Evolutionary conservation across 1,140 invertebrate genomes (phyloP).

Genomic region (Drosophila sproati): DNA sequence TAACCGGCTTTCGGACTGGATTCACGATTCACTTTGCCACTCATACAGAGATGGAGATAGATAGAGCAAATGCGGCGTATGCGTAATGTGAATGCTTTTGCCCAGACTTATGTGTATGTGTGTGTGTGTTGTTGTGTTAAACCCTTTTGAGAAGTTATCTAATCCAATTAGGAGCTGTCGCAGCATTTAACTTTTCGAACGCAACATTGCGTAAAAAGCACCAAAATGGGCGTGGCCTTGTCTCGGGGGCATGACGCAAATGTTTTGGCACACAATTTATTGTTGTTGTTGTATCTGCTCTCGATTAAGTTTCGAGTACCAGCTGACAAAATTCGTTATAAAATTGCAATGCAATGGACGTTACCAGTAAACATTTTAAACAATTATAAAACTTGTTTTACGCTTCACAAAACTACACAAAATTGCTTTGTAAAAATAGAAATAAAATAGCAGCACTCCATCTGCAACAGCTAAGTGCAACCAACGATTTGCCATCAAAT

Average conservation of each 20-base stretch:
- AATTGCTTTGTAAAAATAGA: constrained; percentile 7
- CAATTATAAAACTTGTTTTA: constrained; percentile 83
- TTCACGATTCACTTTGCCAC: constrained; percentile 49
- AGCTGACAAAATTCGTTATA: constrained; percentile 83
- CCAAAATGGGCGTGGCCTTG: constrained; percentile 6
- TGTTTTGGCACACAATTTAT: constrained; percentile 51
- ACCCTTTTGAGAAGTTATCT: constrained; percentile 77
- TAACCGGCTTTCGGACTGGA: constrained; percentile 59
- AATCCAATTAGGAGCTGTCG: constrained; percentile 77
- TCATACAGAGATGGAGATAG: constrained; percentile 35
- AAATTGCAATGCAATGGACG: constrained; percentile 75
- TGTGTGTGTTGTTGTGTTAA: constrained; percentile 48
- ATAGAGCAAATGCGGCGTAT: constrained; percentile 43
- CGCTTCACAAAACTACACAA: constrained; percentile 73
- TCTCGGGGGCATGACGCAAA: constrained; percentile 19
- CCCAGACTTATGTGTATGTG: background rate
- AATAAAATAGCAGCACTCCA: constrained; percentile 30
- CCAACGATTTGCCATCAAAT: constrained; percentile 79
- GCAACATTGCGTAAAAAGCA: constrained; percentile 62
- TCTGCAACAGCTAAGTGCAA: constrained; percentile 61
- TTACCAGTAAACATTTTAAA: constrained; percentile 77
- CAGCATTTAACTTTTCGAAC: constrained; percentile 64
- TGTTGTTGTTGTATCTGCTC: constrained; percentile 48
- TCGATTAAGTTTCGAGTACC: constrained; percentile 78
- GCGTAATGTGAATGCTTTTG: background rate